These are phyloP conservation scores for Panulirus ornatus DNA, from an alignment of 1,140 invertebrate species.

Conservation along the genomic window DNA sequence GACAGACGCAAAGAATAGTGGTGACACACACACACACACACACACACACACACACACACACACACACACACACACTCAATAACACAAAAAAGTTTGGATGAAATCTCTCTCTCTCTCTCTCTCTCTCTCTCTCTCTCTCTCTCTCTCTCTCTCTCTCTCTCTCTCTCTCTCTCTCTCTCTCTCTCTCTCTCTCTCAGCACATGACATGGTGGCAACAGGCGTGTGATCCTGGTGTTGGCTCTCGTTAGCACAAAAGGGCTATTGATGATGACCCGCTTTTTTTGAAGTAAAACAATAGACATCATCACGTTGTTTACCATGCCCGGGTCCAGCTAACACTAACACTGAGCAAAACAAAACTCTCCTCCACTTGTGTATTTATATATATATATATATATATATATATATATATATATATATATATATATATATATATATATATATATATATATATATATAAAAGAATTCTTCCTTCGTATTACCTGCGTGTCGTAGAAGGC, in stretches of 20 bases:
- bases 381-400: not conserved
- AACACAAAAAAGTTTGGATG: too few species aligned
- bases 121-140: slow-evolving; percentile 25
- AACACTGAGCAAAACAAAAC: not conserved
- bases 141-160: slow-evolving; percentile 13
- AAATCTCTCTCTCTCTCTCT: too few species aligned
- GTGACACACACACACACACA: slow-evolving; percentile 3
- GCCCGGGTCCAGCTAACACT: too few species aligned
- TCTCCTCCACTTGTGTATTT: not conserved
- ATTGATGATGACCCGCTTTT: too few species aligned
- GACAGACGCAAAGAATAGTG: too few species aligned
- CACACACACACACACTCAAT: not conserved
- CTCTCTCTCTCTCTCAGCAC: not conserved
- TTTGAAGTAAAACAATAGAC: too few species aligned
- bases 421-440: too few species aligned
- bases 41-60: not conserved
- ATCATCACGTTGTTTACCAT: too few species aligned
- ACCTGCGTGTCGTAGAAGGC: too few species aligned
- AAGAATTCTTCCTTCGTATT: too few species aligned
- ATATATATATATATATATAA: too few species aligned
- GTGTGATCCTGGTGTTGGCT: not conserved
- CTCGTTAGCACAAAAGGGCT: not conserved
- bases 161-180: slow-evolving; percentile 8
- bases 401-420: too few species aligned
- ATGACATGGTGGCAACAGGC: not conserved